Evolutionary conservation across 2,888 invertebrate genomes (phyloP), one percentile per base, ranked within the genome.

Genomic region (Caenorhabditis sp.): DNA sequence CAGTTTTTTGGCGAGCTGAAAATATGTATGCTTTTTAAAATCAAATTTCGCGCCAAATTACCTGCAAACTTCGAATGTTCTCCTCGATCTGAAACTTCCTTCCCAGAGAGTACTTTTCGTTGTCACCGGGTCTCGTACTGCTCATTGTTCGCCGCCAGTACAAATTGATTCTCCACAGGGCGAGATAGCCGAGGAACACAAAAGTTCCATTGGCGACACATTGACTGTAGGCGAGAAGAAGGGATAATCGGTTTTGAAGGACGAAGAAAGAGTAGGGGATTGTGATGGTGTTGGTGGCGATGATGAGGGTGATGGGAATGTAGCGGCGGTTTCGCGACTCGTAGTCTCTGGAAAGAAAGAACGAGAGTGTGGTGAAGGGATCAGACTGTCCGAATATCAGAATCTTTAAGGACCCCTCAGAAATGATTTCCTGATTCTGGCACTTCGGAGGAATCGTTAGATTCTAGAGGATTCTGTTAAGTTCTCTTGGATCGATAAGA

Each of bases 241-340:
- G 31, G 12, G 64, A 24, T 10, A 75, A n/a, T 14, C 38, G 41
- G 31, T 75, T 66, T 7, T 56, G 64, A 22, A 54, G 22, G 8
- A 63, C 24, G 28, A 28, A 41, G 31, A 58, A 44, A 7, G 56
- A 56, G n/a, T 72, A 72, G 0, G 72, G 72, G 22, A 72, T 47
- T 47, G 72, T 72, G 59, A 72, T 72, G 22, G 19, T 31, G 35
- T 72, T 72, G 22, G 72, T 61, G 49, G 59, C 5, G 12, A 63
- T 22, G 22, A 63, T 73, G 0, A 73, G 73, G 8, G 38, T 19
- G 2, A 63, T 22, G 1, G 73, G 49, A 2, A 73, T 73, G 24
- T 63, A 51, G 7, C 61, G 61, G 35, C 73, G 73, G n/a, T 14
- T 12, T n/a, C 59, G 59, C n/a, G 19, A 26, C 38, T 69, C 68